Conservation (phyloP, 2,113 vertebrate species). For the Paramisgurnus dabryanus region DNA sequence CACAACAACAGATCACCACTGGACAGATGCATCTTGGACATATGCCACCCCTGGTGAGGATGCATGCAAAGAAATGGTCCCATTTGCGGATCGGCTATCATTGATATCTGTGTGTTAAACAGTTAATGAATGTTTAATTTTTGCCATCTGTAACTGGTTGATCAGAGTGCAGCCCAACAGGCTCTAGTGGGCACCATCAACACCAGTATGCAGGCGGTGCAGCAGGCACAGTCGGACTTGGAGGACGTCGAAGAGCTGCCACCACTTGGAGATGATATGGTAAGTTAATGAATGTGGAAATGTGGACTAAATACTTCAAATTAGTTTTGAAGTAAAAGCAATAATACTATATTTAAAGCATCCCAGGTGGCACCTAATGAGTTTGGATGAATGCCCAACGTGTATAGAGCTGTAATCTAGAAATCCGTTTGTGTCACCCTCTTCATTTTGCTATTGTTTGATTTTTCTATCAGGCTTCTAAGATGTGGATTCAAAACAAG, state of each 20-base stretch:
- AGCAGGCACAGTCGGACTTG: constrained; percentile 90
- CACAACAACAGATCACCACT: constrained; percentile 91
- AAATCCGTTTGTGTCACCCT: background rate
- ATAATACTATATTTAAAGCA: background rate
- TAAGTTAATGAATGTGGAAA: constrained; percentile 62
- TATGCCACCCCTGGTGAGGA: constrained; percentile 93
- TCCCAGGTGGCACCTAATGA: background rate
- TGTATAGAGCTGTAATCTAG: background rate
- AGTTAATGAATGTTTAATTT: background rate
- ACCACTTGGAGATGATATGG: constrained; percentile 94
- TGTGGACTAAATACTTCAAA: background rate
- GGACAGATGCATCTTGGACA: constrained; percentile 97
- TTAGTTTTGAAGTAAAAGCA: too few species aligned
- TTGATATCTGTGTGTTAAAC: background rate
- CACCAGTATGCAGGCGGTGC: constrained; percentile 96
- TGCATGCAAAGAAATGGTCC: background rate
- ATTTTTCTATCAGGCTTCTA: constrained; percentile 81
- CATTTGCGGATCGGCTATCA: background rate
- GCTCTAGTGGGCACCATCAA: constrained; percentile 97
- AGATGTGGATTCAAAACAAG: constrained; percentile 99
- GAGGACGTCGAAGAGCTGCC: constrained; percentile 88
- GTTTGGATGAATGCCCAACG: background rate
- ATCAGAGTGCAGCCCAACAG: constrained; percentile 93
- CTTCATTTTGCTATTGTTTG: background rate
- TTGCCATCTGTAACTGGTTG: background rate